Evolutionary conservation across 2,797 vertebrate species (phyloP), one percentile per base, ranked within the genome.

Genomic region (Pantherophis vulpinus): DNA sequence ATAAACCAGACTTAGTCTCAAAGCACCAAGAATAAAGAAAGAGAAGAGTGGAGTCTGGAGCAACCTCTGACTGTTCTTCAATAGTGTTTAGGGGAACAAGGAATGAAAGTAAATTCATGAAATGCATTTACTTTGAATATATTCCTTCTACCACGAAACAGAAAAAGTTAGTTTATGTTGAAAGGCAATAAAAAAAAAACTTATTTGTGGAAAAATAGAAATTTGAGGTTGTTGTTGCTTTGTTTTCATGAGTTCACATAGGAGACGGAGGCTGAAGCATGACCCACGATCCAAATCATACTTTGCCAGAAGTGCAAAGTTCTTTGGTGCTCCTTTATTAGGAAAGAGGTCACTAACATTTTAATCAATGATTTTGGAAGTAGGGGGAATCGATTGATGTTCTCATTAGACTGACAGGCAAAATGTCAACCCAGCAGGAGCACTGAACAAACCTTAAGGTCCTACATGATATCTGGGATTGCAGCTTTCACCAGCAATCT

Each of bases 331-430:
- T 96, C 94, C 96, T 97, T 97, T 97, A 96, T 91, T 91, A 93
- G 51, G 51, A 91, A 93, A 92, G 95, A 96, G 95, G 93, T 95
- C 94, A 96, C 96, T 96, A 88, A 96, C 94, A 93, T 61, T 91
- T 92, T 97, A 97, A 97, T 97, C 97, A 96, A 96, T 94, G 95
- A 90, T 93, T 96, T 93, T 94, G 61, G 87, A 86, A 97, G 94
- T 90, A 91, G 89, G 91, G 94, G 91, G 92, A 91, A 96, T 97
- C 93, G 0, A 87, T 93, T 95, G 94, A 83, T 94, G 83, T 87
- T 96, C 96, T 93, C 93, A 95, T 96, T 96, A 96, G 86, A 93
- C 94, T 93, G 70, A 60, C 93, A 87, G 88, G 96, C 95, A 86
- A 95, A 94, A 96, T 96, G 93, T 96, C 96, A 96, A 88, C 86